A percentile compares a stretch with the other conserved stretches of the same genome.
Evolutionary conservation across 2,113 vertebrate species (phyloP).

Genomic region (Lampris incognitus): DNA sequence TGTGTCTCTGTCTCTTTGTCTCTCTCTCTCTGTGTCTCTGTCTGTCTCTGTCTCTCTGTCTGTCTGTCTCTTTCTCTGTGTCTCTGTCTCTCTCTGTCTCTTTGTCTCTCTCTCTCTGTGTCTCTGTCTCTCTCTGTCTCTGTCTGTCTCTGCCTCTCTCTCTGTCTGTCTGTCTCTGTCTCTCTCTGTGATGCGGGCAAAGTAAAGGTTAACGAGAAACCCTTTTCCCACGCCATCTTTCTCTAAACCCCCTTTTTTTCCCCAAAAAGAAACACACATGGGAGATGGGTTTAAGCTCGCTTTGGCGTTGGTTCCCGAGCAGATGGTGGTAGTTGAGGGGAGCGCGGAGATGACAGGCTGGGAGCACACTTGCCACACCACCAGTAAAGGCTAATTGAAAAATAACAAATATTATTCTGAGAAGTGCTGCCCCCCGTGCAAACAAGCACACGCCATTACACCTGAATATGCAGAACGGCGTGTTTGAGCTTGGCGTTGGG

Average conservation of each 20-base stretch:
- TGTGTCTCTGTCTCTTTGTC: too few relatives aligned
- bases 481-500: too few relatives aligned
- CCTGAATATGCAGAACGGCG: not conserved
- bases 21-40: too few relatives aligned
- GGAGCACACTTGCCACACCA: slow-evolving; percentile 25
- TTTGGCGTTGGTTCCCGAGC: slow-evolving; percentile 37
- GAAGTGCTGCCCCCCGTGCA: slow-evolving; percentile 2
- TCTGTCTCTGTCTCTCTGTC: not conserved
- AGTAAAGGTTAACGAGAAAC: slow-evolving; percentile 65
- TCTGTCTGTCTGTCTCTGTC: not conserved
- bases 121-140: too few relatives aligned
- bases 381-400: slow-evolving; percentile 51
- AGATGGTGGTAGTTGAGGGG: slow-evolving; percentile 48
- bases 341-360: slow-evolving; percentile 37
- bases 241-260: too few relatives aligned
- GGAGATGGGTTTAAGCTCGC: slow-evolving; percentile 63
- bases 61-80: too few relatives aligned
- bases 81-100: too few relatives aligned
- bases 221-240: slow-evolving; percentile 63
- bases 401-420: slow-evolving; percentile 26
- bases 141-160: too few relatives aligned
- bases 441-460: not conserved
- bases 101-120: too few relatives aligned
- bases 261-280: slow-evolving; percentile 50
- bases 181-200: slow-evolving; percentile 68